Percentiles rank a stretch among this genome's conserved stretches.
These are phyloP conservation scores for Poecilia latipinna DNA, from an alignment of 2,113 vertebrate species.

Conservation along the genomic window DNA sequence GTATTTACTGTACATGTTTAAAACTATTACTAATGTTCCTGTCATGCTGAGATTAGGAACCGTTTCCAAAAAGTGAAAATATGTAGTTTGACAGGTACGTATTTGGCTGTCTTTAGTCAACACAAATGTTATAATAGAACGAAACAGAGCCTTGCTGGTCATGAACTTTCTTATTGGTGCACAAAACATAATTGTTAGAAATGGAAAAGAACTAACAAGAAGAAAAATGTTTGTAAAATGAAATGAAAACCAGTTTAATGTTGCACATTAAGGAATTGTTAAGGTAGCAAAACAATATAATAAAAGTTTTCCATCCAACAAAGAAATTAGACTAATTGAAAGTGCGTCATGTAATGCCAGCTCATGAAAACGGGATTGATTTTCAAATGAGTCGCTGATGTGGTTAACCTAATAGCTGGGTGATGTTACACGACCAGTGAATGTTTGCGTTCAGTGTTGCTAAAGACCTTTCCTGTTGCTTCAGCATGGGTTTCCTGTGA, in stretches of 20 bases:
- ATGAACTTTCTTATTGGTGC: too few relatives aligned
- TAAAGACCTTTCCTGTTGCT: constrained; percentile 60
- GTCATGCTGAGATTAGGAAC: not conserved
- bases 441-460: constrained; percentile 21
- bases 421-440: constrained; percentile 36
- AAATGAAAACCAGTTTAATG: too few relatives aligned
- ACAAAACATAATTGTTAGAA: too few relatives aligned
- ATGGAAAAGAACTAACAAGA: too few relatives aligned
- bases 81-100: not conserved
- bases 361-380: not conserved
- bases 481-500: constrained; percentile 42
- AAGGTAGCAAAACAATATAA: too few relatives aligned
- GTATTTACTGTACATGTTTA: not conserved
- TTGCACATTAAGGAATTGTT: too few relatives aligned
- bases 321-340: not conserved
- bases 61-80: not conserved
- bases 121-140: too few relatives aligned
- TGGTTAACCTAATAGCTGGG: constrained; percentile 4
- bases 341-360: not conserved
- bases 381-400: not conserved
- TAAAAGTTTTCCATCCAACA: not conserved
- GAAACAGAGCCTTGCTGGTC: too few relatives aligned
- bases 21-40: not conserved
- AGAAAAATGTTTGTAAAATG: too few relatives aligned
- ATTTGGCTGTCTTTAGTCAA: too few relatives aligned